Evolutionary conservation across 2,113 vertebrate genomes (phyloP).

Genomic region (Xiphorhynchus elegans): DNA sequence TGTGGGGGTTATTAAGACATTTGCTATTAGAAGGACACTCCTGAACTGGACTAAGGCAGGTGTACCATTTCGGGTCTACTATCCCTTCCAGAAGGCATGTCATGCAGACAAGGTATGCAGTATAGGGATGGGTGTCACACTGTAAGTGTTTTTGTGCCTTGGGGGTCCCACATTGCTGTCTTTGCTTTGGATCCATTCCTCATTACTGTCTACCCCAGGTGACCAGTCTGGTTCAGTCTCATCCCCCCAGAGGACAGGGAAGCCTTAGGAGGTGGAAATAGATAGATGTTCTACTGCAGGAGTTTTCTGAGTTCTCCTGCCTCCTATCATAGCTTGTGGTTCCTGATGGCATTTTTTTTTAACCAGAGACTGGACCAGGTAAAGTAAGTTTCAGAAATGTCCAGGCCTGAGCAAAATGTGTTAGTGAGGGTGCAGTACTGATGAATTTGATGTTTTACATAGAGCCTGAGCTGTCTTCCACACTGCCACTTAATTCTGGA

Average conservation of each 20-base stretch:
- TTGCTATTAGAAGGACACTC: not conserved
- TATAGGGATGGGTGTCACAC: not conserved
- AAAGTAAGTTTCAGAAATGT: not conserved
- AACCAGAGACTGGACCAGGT: not conserved
- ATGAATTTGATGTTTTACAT: not conserved
- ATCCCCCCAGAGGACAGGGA: not conserved
- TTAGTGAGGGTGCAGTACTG: not conserved
- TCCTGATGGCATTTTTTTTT: not conserved
- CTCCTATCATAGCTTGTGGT: not conserved
- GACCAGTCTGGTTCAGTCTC: not conserved
- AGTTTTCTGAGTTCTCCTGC: not conserved
- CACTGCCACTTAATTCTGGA: not conserved
- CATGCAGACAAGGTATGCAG: too few species aligned
- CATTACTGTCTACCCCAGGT: not conserved
- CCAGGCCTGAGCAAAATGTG: not conserved
- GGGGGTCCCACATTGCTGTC: accelerated
- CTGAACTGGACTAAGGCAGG: not conserved
- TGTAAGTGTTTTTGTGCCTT: not conserved
- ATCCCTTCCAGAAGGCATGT: not conserved
- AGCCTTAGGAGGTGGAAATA: not conserved
- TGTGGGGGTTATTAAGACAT: not conserved
- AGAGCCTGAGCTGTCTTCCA: not conserved
- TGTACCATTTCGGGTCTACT: not conserved
- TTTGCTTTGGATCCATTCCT: not conserved
- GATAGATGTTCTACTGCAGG: not conserved